Evolutionary conservation across 2,888 invertebrate genomes (phyloP), one percentile per base, ranked within the genome.

Genomic region (Selenia dentaria): DNA sequence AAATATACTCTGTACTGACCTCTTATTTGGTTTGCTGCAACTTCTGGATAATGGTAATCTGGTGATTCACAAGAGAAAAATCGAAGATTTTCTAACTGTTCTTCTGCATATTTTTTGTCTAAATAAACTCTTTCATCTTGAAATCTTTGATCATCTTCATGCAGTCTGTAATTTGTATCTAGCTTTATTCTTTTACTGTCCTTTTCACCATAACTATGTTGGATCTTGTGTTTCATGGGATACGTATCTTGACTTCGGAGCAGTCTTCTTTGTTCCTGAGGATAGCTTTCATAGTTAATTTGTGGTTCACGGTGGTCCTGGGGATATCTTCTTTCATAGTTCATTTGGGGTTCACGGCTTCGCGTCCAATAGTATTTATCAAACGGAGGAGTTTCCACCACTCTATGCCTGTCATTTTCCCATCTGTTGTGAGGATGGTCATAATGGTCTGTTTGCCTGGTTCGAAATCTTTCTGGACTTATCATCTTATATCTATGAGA

Each of bases 41-140:
- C 26, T 24, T 76, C 74, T 35, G 53, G 34, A 36, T 70, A 31
- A 38, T 60, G 45, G 53, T 72, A 70, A 61, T 87, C 88, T 33
- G 88, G 88, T 3, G 88, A 87, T 57, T 81, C 82, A 39, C 85
- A 85, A 36, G 80, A 75, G 12, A 59, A 56, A 26, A 54, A 50
- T 28, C 73, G 64, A 20, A 58, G 40, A 26, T 49, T 34, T 35
- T 68, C 61, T 35, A 54, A 38, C 6, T 59, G 45, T 34, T 51
- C 39, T 10, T 51, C 40, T 10, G 42, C 24, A 22, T 46, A 31
- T 11, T 14, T 40, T 1, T 26, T 31, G 2, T 35, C 18, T 6
- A 27, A 20, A 27, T 51, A 44, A 31, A 51, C 34, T 42, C 25
- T 57, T 45, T 62, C 62, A 51, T 62, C 14, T 57, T 64, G 45